A percentile compares a stretch with the other conserved stretches of the same genome.
Conservation (phyloP, 2,888 invertebrate genomes). For the Cotesia congregata region DNA sequence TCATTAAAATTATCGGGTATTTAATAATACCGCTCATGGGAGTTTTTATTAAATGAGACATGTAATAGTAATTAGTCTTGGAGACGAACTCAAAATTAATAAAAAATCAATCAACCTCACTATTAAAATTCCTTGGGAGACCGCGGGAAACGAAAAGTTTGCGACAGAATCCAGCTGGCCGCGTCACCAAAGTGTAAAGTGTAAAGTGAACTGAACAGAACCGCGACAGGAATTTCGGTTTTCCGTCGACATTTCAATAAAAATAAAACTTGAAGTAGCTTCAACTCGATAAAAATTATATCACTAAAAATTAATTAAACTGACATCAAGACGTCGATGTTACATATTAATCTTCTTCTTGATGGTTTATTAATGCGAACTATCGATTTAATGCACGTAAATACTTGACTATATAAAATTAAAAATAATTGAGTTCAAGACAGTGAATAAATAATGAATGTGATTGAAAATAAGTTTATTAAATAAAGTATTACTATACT, state of each 20-base stretch:
- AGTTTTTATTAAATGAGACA: too few species aligned
- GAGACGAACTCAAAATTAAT: background rate
- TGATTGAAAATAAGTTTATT: background rate
- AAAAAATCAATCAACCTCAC: slow-evolving; percentile 40
- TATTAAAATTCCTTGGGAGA: slow-evolving; percentile 50
- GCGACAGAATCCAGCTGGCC: slow-evolving; percentile 46
- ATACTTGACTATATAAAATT: background rate
- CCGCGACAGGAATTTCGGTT: slow-evolving; percentile 45
- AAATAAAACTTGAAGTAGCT: background rate
- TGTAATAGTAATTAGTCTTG: too few species aligned
- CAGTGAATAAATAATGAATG: background rate
- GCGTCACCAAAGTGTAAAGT: slow-evolving; percentile 19
- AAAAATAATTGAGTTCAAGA: background rate
- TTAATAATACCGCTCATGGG: too few species aligned
- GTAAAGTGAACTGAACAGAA: slow-evolving; percentile 25
- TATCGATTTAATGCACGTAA: background rate
- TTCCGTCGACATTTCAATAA: slow-evolving; percentile 25
- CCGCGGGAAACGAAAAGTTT: slow-evolving; percentile 36
- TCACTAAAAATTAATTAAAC: background rate
- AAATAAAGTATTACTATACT: background rate
- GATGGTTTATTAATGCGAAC: background rate
- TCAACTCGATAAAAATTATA: slow-evolving; percentile 9
- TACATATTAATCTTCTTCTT: background rate
- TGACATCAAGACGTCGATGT: background rate
- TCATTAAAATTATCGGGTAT: too few species aligned